Evolutionary conservation across 2,888 invertebrate species (phyloP).

Genomic region (Keiferia lycopersicella): DNA sequence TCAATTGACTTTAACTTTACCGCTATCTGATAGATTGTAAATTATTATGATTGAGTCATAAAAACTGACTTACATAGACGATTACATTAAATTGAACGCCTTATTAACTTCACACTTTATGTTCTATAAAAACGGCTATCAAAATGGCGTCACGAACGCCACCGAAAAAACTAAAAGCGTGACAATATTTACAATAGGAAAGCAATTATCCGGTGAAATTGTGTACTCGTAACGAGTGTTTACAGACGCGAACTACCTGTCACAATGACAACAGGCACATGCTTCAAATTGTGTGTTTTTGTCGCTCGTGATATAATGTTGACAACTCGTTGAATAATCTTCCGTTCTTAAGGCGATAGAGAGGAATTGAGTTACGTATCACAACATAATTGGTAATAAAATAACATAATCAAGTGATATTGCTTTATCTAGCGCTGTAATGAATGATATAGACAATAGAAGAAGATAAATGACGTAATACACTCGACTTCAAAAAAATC

Average conservation of each 20-base stretch:
- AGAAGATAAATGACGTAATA: too few relatives aligned
- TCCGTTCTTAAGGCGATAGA: conserved; percentile 5
- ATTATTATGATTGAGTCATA: not conserved
- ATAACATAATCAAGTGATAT: too few relatives aligned
- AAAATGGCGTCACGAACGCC: conserved; percentile 15
- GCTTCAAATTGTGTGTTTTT: conserved; percentile 20
- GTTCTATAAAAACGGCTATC: conserved; percentile 3
- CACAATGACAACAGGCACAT: conserved; percentile 22
- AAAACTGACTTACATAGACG: not conserved
- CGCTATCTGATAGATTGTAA: not conserved
- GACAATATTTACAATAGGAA: conserved; percentile 25
- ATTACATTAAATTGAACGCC: not conserved
- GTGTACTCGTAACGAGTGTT: conserved; percentile 11
- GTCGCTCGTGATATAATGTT: conserved; percentile 14
- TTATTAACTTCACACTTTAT: not conserved
- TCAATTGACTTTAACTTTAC: too few relatives aligned
- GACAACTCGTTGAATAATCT: conserved; percentile 6
- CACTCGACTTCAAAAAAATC: too few relatives aligned
- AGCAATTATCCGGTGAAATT: conserved; percentile 23
- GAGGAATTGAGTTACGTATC: not conserved
- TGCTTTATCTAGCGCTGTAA: too few relatives aligned
- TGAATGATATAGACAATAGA: too few relatives aligned
- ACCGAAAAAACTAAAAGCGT: conserved; percentile 20
- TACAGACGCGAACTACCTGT: conserved; percentile 19
- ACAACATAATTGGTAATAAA: too few relatives aligned